Evolutionary conservation across 2,888 invertebrate genomes (phyloP), one percentile per base, ranked within the genome.

Genomic region (Nymphalis polychloros): DNA sequence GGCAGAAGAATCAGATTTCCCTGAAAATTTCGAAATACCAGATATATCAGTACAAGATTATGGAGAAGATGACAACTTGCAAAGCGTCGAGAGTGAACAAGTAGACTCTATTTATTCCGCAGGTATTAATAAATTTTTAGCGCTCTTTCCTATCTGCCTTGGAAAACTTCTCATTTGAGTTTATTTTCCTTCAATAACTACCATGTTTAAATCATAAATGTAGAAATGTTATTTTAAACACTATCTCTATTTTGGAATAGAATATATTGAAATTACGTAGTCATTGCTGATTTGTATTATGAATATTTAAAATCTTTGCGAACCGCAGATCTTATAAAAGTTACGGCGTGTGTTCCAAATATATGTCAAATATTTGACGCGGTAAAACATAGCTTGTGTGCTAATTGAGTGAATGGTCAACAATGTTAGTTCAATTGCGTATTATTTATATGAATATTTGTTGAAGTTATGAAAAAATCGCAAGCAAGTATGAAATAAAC

Each of bases 51-150:
- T 47, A 55, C 74, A 78, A 27, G 49, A 72, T 41, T 69, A 74
- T 35, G 68, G 17, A 1, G 78, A 88, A 67, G 87, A 88, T 57
- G 95, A 95, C 76, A 93, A 92, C 55, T 84, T 96, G 78, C 95
- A 95, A 82, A 95, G 94, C 74, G 95, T 95, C 7, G 96, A 96
- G 81, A 95, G 95, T 57, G 95, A 95, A 80, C 95, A 95, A 78
- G 94, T 95, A 55, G 94, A 94, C 83, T 94, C 94, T 59, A 93
- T 95, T 79, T 94, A 94, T 76, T 88, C 89, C 72, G 92, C 93
- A 85, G 92, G 92, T 87, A 91, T 46, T 73, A 41, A 13, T 13
- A 4, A 80, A 79, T 59, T 20, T 27, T 46, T 27, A 46, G 13
- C 55, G 35, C 35, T 20, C 20, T 53, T 35, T 41, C 41, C 31